These are phyloP conservation scores for Danio tinwini DNA, from an alignment of 2,797 vertebrate genomes.

Conservation along the genomic window DNA sequence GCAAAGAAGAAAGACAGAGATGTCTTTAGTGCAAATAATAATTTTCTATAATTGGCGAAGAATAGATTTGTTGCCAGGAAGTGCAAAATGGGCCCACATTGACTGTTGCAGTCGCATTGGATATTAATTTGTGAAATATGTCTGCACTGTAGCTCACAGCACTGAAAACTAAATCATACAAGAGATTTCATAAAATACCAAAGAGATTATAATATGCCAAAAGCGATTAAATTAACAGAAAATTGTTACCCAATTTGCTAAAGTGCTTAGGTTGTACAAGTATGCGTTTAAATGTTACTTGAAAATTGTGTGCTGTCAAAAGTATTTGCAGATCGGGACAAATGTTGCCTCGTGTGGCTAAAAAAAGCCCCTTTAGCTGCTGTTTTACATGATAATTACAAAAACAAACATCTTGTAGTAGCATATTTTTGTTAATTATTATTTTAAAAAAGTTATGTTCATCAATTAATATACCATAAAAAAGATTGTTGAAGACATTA, in stretches of 20 bases:
- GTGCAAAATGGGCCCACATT: background rate
- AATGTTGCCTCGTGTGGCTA: background rate
- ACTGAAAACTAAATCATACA: background rate
- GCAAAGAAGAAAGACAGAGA: background rate
- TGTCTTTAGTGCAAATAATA: background rate
- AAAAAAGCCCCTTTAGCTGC: background rate
- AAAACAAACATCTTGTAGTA: background rate
- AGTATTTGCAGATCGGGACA: background rate
- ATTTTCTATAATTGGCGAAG: background rate
- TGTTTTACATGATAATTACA: background rate
- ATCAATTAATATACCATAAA: background rate
- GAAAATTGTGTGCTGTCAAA: background rate
- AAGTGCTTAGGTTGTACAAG: constrained; percentile 8
- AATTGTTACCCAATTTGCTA: background rate
- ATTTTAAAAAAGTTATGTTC: background rate
- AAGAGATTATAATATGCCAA: background rate
- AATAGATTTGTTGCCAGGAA: background rate
- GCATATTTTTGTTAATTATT: background rate
- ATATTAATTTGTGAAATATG: background rate
- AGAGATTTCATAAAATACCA: background rate
- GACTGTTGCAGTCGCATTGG: background rate
- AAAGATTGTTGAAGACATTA: background rate
- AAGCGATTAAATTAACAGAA: constrained; percentile 10
- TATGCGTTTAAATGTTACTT: background rate
- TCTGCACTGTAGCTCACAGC: background rate